Base-by-base conservation (phyloP, 2,888 invertebrate species). In the Liodrosophila aerea region DNA sequence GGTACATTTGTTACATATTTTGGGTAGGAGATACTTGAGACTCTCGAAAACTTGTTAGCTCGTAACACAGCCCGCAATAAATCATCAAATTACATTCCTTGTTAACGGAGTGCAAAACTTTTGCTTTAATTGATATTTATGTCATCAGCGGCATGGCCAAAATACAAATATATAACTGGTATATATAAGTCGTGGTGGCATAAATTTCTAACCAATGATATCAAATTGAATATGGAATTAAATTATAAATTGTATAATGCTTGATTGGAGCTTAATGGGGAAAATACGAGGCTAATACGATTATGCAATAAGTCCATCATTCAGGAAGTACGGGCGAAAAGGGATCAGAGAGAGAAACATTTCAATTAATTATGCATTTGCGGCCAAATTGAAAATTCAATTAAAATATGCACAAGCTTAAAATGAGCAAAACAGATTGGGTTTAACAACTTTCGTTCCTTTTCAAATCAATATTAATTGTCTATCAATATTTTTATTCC, bases 331-430 rank as follows among this genome's bases (percentile, higher is more conserved):
- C 4, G 30, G n/a, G n/a, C 11, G 11, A 34, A 34, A 12, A 12
- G 34, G 12, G 12, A 47, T 44, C 40, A 7, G 40, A 5, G 33
- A 16, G 44, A 5, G 33, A 16, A 43, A 64, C 47, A 59, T 82
- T 72, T 78, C 52, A 75, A 85, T 85, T 85, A 78, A 85, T 85
- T 70, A 56, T 62, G 54, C 73, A 65, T 80, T 82, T 75, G 69
- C 47, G 75, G 60, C 36, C 43, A 33, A 63, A 52, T 44, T 61
- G 54, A 54, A 65, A 54, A 69, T 78, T 64, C 64, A 82, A 82
- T 82, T 82, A 72, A 67, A 77, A 58, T 65, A 31, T 64, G 61
- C 49, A 56, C 45, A 27, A 57, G 62, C 54, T 78, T 75, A 59
- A 64, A 71, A 49, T 46, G 43, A 34, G 12, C 41, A 54, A 49